A percentile compares a stretch with the other conserved stretches of the same genome.
phyloP scores from a whole-genome alignment of 2,797 vertebrate genomes.

The Sciurus vulgaris region DNA sequence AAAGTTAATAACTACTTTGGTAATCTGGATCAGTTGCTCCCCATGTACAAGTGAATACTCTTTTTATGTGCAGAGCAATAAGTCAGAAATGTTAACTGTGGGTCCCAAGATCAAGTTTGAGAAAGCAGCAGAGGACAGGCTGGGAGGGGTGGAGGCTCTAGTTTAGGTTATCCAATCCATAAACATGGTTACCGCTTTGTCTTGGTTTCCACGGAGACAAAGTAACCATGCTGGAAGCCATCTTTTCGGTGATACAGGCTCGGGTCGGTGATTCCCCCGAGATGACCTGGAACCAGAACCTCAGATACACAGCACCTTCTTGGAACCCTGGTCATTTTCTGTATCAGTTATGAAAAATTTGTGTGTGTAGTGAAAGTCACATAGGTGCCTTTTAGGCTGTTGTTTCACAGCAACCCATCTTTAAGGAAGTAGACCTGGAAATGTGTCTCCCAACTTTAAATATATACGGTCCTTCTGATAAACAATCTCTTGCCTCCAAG shows the following conservation, averaged over 20 bases:
- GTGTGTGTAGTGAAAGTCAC: too few relatives aligned
- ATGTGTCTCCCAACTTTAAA: background rate
- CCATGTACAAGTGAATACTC: background rate
- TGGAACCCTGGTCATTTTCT: background rate
- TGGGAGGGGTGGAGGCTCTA: background rate
- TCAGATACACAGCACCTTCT: background rate
- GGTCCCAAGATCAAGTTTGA: background rate
- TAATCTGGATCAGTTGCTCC: background rate
- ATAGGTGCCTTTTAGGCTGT: too few relatives aligned
- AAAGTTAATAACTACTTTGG: conserved; percentile 15
- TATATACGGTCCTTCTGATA: background rate
- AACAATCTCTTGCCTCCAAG: background rate
- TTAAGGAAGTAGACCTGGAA: too few relatives aligned
- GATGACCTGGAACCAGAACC: background rate
- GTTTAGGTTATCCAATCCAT: background rate
- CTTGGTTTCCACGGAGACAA: background rate
- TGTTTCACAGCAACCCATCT: too few relatives aligned
- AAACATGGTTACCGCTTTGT: background rate
- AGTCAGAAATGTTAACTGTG: background rate
- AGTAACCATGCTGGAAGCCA: background rate
- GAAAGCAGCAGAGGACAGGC: background rate
- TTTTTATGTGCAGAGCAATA: background rate
- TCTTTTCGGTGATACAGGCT: background rate
- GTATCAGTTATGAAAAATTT: too few relatives aligned
- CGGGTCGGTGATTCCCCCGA: background rate